These are phyloP conservation scores for Elymnias hypermnestra DNA, from an alignment of 1,140 invertebrate genomes.

Conservation along the genomic window DNA sequence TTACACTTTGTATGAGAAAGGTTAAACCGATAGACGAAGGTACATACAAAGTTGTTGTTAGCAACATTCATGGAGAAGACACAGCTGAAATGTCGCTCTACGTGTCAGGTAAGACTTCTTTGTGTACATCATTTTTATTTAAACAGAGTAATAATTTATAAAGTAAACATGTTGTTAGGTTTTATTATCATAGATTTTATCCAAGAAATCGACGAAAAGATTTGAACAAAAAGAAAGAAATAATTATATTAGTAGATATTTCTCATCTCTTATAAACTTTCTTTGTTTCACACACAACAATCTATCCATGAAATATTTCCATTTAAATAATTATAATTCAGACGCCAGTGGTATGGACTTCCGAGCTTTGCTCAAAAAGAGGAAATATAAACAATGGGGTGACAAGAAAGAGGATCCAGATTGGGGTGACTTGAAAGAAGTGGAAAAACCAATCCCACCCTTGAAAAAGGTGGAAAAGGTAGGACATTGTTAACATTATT, in stretches of 20 bases:
- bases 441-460: constrained; percentile 88
- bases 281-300: too few species aligned
- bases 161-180: too few species aligned
- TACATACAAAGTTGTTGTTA: constrained; percentile 94
- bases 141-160: too few species aligned
- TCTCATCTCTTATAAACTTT: too few species aligned
- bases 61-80: constrained; percentile 95
- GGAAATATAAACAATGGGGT: constrained; percentile 96
- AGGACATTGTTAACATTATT: constrained; percentile 42
- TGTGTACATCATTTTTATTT: too few species aligned
- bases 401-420: constrained; percentile 92
- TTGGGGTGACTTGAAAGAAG: constrained; percentile 95
- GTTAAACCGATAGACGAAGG: constrained; percentile 98
- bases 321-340: too few species aligned
- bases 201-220: too few species aligned
- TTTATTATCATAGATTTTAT: too few species aligned
- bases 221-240: too few species aligned
- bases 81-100: constrained; percentile 96
- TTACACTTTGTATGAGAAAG: constrained; percentile 96
- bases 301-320: too few species aligned
- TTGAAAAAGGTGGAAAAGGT: constrained; percentile 96
- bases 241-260: too few species aligned
- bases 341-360: constrained; percentile 98
- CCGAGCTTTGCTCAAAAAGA: constrained; percentile 97
- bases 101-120: constrained; percentile 87